Evolutionary conservation across 2,797 vertebrate species (phyloP).

Genomic region (Chaetophractus vellerosus): DNA sequence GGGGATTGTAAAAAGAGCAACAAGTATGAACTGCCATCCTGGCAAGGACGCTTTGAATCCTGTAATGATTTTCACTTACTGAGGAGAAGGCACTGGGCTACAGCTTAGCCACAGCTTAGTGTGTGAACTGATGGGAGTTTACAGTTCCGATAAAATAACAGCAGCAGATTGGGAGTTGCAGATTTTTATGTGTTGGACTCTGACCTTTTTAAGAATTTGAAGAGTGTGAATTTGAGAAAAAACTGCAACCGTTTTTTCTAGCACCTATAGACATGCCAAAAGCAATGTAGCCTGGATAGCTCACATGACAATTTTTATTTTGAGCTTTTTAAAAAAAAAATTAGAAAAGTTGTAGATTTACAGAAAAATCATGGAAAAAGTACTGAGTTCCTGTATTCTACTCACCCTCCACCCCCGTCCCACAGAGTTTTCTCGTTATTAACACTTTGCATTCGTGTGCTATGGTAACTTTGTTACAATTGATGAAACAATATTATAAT

Average conservation of each 20-base stretch:
- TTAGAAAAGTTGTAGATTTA: no score
- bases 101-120: background rate
- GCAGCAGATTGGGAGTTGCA: background rate
- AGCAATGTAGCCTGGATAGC: background rate
- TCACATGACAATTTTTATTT: background rate
- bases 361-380: no score
- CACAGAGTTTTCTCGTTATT: no score
- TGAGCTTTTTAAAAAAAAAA: background rate
- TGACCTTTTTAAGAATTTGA: constrained; percentile 59
- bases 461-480: no score
- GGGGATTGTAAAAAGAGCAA: background rate
- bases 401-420: no score
- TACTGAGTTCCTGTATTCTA: no score
- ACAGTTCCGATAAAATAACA: constrained; percentile 21
- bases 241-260: background rate
- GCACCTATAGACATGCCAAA: background rate
- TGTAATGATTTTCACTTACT: background rate
- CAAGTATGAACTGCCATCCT: background rate
- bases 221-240: background rate
- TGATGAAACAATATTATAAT: no score
- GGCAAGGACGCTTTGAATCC: background rate
- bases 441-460: no score
- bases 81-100: background rate
- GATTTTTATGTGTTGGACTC: constrained; percentile 53
- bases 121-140: constrained; percentile 10